Conservation (phyloP, 2,113 vertebrate genomes). For the Narcine bancroftii region DNA sequence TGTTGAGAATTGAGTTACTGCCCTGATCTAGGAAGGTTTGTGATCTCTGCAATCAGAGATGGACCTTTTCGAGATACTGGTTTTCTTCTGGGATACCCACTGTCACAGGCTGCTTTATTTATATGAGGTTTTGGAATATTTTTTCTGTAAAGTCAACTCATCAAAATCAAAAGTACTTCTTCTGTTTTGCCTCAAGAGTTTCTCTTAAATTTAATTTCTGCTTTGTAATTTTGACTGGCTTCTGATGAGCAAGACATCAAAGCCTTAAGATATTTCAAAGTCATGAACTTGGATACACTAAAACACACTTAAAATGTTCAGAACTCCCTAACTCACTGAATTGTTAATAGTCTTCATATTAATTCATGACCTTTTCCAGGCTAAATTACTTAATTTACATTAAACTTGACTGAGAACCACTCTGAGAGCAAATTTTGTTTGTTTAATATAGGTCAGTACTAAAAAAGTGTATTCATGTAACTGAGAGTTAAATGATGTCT, state of each 20-base stretch:
- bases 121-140: background rate
- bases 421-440: background rate
- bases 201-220: background rate
- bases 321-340: background rate
- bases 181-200: background rate
- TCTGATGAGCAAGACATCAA: too few species aligned
- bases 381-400: too few species aligned
- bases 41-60: background rate
- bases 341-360: background rate
- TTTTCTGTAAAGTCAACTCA: background rate
- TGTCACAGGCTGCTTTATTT: background rate
- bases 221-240: background rate
- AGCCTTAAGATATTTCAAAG: too few species aligned
- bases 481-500: background rate
- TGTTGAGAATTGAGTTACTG: background rate
- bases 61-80: background rate
- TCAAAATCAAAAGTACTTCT: background rate
- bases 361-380: too few species aligned
- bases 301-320: background rate
- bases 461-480: background rate
- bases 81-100: background rate
- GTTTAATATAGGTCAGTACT: background rate
- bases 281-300: background rate
- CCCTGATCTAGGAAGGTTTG: background rate
- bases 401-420: background rate